phyloP scores from a whole-genome alignment of 2,113 vertebrate species.

The Epinephelus cyanopodus region DNA sequence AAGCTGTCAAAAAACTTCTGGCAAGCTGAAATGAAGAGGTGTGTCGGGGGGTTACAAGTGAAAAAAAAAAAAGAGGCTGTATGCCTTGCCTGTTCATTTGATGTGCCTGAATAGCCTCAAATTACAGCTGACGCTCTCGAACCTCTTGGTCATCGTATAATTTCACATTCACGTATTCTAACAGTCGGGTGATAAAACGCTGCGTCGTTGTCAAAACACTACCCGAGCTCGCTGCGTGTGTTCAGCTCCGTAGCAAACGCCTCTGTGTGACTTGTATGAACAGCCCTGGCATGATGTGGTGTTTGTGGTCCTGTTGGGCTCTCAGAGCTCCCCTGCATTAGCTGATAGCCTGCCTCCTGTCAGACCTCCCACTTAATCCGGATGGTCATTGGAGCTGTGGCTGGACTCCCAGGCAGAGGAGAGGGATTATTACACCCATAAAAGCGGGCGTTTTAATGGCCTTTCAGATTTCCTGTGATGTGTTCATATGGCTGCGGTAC shows the following conservation, averaged over 20 bases:
- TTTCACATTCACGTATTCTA: constrained; percentile 35
- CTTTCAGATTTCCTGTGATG: constrained; percentile 79
- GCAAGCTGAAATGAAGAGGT: constrained; percentile 12
- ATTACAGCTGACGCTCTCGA: constrained; percentile 30
- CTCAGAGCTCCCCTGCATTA: constrained; percentile 70
- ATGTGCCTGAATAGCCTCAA: constrained; percentile 23
- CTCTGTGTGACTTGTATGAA: constrained; percentile 42
- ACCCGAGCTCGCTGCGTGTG: neutral
- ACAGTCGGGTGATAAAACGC: constrained; percentile 28
- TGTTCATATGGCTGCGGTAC: constrained; percentile 73
- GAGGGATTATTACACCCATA: constrained; percentile 83
- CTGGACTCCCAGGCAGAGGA: constrained; percentile 68
- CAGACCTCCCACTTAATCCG: constrained; percentile 76
- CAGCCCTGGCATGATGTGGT: constrained; percentile 44
- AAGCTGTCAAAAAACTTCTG: constrained; percentile 10
- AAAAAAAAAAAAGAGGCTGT: neutral
- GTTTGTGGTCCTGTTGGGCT: constrained; percentile 63
- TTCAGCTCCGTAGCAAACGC: constrained; percentile 21
- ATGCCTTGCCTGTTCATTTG: constrained; percentile 23
- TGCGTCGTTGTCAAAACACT: constrained; percentile 23
- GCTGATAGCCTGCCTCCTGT: constrained; percentile 75
- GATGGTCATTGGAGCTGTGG: constrained; percentile 67
- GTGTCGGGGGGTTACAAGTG: neutral
- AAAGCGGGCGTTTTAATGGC: constrained; percentile 83
- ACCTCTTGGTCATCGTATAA: constrained; percentile 4